phyloP scores from a whole-genome alignment of 2,888 invertebrate genomes.

The Tetragonula carbonaria region DNA sequence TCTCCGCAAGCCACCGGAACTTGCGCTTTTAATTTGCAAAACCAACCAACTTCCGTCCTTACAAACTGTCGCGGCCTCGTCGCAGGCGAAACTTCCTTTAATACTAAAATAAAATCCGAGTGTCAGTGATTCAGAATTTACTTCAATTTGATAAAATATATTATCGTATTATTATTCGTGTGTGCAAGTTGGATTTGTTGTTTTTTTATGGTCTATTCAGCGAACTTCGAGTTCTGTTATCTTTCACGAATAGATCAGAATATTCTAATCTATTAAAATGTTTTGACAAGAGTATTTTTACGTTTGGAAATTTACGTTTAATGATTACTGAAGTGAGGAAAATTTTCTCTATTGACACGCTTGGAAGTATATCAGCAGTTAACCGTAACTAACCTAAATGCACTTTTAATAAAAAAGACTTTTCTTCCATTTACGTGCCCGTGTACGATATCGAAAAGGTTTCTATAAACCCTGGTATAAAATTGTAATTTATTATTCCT shows the following conservation, averaged over 20 bases:
- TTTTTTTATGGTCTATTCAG: no score
- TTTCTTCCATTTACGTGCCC: neutral
- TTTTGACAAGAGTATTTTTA: no score
- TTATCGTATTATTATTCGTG: no score
- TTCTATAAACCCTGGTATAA: neutral
- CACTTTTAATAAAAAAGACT: neutral
- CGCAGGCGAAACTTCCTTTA: neutral
- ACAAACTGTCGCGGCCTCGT: neutral
- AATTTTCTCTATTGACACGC: no score
- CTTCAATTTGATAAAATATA: neutral
- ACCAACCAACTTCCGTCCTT: neutral
- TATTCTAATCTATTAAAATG: no score
- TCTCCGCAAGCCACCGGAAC: neutral
- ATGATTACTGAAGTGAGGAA: no score
- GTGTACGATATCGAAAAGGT: neutral
- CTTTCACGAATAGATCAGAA: no score
- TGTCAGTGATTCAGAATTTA: neutral
- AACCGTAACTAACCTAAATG: neutral
- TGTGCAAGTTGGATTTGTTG: no score
- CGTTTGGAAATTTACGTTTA: no score
- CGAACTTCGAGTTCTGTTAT: no score
- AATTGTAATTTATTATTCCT: neutral
- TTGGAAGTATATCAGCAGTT: no score
- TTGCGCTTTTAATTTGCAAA: slow-evolving; percentile 13
- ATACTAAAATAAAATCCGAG: neutral